Conservation (phyloP, 2,113 vertebrate genomes). For the Oriolus oriolus region DNA sequence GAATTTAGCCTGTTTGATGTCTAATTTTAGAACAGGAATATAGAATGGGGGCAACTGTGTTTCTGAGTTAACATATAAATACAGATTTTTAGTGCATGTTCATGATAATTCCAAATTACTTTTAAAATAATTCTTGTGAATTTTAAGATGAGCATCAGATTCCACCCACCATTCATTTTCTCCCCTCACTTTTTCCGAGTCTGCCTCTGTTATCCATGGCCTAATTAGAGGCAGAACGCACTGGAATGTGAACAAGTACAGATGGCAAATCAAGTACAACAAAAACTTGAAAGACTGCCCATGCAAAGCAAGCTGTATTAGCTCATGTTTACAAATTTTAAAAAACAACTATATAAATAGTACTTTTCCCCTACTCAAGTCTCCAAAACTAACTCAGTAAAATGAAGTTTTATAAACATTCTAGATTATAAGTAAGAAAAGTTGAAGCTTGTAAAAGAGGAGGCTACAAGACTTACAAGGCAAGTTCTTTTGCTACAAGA, state of each 20-base stretch:
- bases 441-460: neutral
- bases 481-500: neutral
- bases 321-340: neutral
- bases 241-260: neutral
- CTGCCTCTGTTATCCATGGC: neutral
- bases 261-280: constrained; percentile 6
- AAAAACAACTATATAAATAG: neutral
- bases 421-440: neutral
- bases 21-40: neutral
- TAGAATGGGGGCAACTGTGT: neutral
- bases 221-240: neutral
- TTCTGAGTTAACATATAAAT: neutral
- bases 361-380: neutral
- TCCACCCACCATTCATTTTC: neutral
- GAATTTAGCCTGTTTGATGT: neutral
- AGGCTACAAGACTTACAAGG: neutral
- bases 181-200: neutral
- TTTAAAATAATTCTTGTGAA: neutral
- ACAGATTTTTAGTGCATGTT: neutral
- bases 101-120: neutral
- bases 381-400: neutral
- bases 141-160: neutral
- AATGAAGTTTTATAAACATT: neutral
- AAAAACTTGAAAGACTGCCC: constrained; percentile 7
- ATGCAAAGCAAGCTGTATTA: neutral